Base-by-base conservation (phyloP, 2,113 vertebrate genomes). In the Dissostichus mawsoni region DNA sequence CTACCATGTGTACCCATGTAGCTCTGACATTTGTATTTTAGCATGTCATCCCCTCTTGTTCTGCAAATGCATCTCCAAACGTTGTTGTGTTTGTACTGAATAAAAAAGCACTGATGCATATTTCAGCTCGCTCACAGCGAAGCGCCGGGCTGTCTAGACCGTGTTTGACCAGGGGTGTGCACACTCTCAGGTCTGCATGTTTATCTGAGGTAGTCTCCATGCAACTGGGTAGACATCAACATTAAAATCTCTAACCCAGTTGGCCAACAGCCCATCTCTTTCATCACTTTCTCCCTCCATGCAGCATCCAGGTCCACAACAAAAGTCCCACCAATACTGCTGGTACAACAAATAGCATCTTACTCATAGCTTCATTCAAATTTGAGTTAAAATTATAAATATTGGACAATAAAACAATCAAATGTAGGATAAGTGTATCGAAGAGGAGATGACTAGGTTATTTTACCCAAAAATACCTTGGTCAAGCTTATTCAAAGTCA, bases 171-270 rank as follows among this genome's bases (percentile, higher is more conserved):
- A 70, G 69, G 76, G 11, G 80, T 65, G 85, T 69, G 75, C 12
- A 9, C 36, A 61, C 79, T 84, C 61, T 48, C 61, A 65, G 64
- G 74, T 72, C 72, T 76, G 58, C 81, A 78, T 88, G 83, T 89
- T 76, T 83, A 76, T 84, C 71, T 58, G 78, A 66, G 69, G 65
- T 56, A 80, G 83, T 91, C 84, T 87, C 81, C 41, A 86, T 69
- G 87, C 75, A 76, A 86, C 88, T 45, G 18, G 64, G 71, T 80
- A 73, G 74, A 78, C 76, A 82, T 87, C 80, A 81, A 82, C 80
- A 92, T 59, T 12, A 75, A 76, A 84, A 86, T 78, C 88, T 86
- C 75, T 70, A 82, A 84, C 87, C 87, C 74, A 86, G 72, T 90
- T 92, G 90, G 84, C 80, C 57, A 41, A 20, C 48, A 68, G 83